Percentiles rank a stretch among this genome's conserved stretches.
Evolutionary conservation across 1,140 invertebrate species (phyloP).

Genomic region (Penaeus chinensis): DNA sequence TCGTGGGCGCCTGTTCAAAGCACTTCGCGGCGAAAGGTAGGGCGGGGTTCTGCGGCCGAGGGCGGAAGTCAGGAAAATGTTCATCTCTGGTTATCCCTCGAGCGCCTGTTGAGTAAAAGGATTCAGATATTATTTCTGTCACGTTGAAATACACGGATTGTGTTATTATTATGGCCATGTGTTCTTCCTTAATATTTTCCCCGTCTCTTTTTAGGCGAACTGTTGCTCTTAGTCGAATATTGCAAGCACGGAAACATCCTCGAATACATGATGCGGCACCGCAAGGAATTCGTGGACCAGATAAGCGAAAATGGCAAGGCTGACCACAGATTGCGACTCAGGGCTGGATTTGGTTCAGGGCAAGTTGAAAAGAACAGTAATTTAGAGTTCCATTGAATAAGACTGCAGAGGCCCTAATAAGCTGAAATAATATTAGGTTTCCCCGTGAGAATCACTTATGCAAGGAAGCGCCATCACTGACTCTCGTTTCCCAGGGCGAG

Average conservation of each 20-base stretch:
- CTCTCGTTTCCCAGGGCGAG: neutral
- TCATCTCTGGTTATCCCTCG: too few species aligned
- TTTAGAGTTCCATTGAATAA: too few species aligned
- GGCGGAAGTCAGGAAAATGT: neutral
- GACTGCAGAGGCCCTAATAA: too few species aligned
- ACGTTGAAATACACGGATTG: neutral
- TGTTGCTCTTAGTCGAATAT: conserved; percentile 83
- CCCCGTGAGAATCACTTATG: too few species aligned
- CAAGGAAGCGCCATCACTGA: neutral
- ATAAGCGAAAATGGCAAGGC: conserved; percentile 68
- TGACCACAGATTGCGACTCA: conserved; percentile 23
- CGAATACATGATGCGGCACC: conserved; percentile 83
- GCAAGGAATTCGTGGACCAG: conserved; percentile 84
- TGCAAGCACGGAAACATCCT: conserved; percentile 91
- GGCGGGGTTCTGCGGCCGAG: conserved; percentile 55
- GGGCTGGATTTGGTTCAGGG: conserved; percentile 42
- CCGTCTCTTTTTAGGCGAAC: conserved; percentile 46
- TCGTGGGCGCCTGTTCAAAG: conserved; percentile 92
- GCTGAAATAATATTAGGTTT: too few species aligned
- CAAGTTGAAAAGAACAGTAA: neutral
- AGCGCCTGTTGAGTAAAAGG: neutral
- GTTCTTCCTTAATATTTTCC: neutral
- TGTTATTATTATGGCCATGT: neutral
- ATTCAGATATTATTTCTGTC: neutral
- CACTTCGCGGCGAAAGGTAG: conserved; percentile 78